Conservation (phyloP, 1,140 invertebrate genomes). For the Argopecten irradians region DNA sequence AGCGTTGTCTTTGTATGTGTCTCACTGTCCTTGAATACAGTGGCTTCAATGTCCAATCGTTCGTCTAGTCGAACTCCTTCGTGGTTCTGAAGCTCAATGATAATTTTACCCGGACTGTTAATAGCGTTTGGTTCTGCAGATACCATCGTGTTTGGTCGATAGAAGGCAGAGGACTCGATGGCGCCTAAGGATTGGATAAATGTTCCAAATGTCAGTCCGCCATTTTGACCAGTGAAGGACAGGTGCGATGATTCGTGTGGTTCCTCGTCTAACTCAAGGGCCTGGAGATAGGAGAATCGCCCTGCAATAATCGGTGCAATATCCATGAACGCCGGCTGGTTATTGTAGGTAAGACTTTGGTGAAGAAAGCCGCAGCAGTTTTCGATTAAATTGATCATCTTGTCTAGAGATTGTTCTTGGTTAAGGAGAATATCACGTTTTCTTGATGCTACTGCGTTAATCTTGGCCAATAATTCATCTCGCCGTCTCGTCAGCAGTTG, state of each 20-base stretch:
- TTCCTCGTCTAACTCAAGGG: background rate
- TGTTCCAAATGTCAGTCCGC: background rate
- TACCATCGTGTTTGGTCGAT: background rate
- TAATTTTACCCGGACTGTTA: background rate
- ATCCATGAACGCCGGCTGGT: background rate
- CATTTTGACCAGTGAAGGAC: background rate
- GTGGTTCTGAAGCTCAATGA: background rate
- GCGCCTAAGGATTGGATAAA: background rate
- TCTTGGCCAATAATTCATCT: background rate
- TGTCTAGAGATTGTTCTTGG: background rate
- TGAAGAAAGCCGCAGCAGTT: background rate
- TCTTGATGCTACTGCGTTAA: background rate
- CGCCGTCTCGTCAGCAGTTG: background rate
- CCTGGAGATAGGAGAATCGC: background rate
- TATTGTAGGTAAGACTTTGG: constrained; percentile 1
- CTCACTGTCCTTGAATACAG: background rate
- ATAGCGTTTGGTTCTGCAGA: background rate
- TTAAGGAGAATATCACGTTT: background rate
- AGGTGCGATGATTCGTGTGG: background rate
- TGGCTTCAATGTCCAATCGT: background rate
- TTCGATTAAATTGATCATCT: background rate
- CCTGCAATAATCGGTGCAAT: background rate
- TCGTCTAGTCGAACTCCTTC: background rate
- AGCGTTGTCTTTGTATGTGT: background rate
- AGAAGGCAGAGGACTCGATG: background rate